Base-by-base conservation (phyloP, 2,797 vertebrate species). In the Remorina albescens region DNA sequence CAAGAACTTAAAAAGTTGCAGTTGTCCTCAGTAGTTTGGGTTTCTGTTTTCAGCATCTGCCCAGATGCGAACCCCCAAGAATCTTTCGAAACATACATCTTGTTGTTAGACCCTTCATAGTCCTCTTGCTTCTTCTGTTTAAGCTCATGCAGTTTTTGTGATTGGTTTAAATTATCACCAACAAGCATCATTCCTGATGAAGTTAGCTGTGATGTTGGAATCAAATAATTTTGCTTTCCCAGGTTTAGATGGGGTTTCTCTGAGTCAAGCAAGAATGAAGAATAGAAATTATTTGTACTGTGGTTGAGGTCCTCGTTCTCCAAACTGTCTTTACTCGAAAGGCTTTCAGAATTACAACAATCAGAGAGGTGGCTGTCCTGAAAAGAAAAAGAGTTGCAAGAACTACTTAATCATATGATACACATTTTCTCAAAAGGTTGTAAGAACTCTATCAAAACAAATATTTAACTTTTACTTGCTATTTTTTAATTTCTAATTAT, bases 251-350 rank as follows among this genome's bases (percentile, higher is more conserved):
- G 88, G 13, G 82, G 78, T 73, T 84, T 89, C 71, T 88, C 75
- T 34, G 84, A 76, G 68, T 88, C 67, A 32, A 88, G 86, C 69
- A 90, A 67, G 11, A 88, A 76, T 2, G 76, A 58, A 41, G 89
- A 81, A 57, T 76, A 84, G 65, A 86, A 76, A 7, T 71, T 36
- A 63, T 83, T 80, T 73, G 70, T 70, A 71, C 76, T 83, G 67
- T 85, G 89, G 82, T 91, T 91, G 84, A 58, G 83, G 12, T 94
- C 92, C 67, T 93, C 93, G 71, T 86, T 92, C 67, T 99, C 97
- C 86, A 99, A 94, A 84, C 97, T 99, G 91, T 99, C 97, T 82
- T 94, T 87, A 89, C 95, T 97, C 19, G 90, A 96, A 60, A 96
- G 78, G 67, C 95, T 97, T 81, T 96, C 96, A 72, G 95, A 95